Evolutionary conservation across 1,140 invertebrate genomes (phyloP).

Genomic region (Ooceraea biroi): DNA sequence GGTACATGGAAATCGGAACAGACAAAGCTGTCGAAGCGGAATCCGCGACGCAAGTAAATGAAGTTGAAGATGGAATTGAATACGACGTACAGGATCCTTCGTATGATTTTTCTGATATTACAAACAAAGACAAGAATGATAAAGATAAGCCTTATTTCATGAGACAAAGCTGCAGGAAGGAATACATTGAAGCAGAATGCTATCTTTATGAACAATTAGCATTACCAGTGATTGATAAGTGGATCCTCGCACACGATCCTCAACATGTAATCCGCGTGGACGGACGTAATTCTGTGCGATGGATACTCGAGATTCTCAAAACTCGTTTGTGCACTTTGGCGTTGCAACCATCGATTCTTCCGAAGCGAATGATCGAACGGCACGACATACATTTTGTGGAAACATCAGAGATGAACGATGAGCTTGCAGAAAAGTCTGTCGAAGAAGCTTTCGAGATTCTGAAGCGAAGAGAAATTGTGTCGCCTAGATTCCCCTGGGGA

Average conservation of each 20-base stretch:
- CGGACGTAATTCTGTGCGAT: conserved; percentile 82
- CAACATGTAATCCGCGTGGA: conserved; percentile 87
- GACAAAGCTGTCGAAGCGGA: conserved; percentile 70
- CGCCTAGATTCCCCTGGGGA: conserved; percentile 79
- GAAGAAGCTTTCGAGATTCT: conserved; percentile 80
- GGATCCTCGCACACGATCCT: conserved; percentile 85
- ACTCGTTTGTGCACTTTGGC: conserved; percentile 82
- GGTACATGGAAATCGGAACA: conserved; percentile 83
- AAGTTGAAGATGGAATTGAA: neutral
- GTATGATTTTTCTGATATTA: neutral
- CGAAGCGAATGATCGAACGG: conserved; percentile 66
- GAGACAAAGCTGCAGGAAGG: neutral
- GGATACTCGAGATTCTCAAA: conserved; percentile 85
- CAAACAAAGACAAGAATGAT: neutral
- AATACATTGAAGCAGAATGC: conserved; percentile 43
- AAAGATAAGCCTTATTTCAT: neutral
- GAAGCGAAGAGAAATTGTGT: conserved; percentile 68
- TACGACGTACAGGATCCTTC: neutral
- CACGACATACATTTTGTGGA: conserved; percentile 14
- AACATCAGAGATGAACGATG: conserved; percentile 23
- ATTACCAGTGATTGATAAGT: conserved; percentile 83
- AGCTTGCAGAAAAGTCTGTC: conserved; percentile 43
- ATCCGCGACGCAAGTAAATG: neutral
- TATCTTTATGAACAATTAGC: conserved; percentile 76
- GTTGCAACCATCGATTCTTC: conserved; percentile 83